Base-by-base conservation (phyloP, 2,888 invertebrate species). In the Venusia cambrica region DNA sequence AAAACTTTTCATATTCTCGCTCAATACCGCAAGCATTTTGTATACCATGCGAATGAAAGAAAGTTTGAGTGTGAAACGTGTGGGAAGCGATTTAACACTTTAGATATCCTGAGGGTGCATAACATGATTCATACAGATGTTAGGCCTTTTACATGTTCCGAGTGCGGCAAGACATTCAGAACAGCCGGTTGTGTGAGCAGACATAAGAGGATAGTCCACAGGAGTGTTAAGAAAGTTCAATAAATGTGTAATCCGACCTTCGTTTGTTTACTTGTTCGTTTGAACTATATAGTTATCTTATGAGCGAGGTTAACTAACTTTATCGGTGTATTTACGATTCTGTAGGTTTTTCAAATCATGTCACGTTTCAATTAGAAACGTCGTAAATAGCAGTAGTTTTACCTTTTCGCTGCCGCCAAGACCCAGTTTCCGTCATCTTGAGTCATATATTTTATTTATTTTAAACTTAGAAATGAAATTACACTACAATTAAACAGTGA, bases 1-100 rank as follows among this genome's bases (percentile, higher is more conserved):
- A 89, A 88, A 47, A 78, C 83, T 1, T 89, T 89, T 53, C 85
- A 85, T 41, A 73, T 88, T 6, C 51, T 87, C 24, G 80, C 87
- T 2, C 87, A 88, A 47, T 85, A 89, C 27, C 68, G 78, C 8
- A 67, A 87, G 10, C 90, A 90, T 43, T 80, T 73, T 38, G 76
- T 83, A 1, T 88, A 87, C 40, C 89, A 89, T 55, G 88, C 87
- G 1, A 88, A 88, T 33, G 87, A 89, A 48, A 75, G 87, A 49
- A 87, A 84, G 21, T 84, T 74, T 48, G 75, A 72, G 3, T 89
- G 89, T 37, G 78, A 83, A 2, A 80, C 88, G 0, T 89, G 89
- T 41, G 87, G 87, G 1, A 89, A 89, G 46, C 62, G 87, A 4
- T 90, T 89, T 42, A 88, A 87, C 29, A 88, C 89, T 2, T 55